A percentile compares a stretch with the other conserved stretches of the same genome.
These are phyloP conservation scores for Alexandromys oeconomus DNA, from an alignment of 2,797 vertebrate genomes.

Conservation along the genomic window DNA sequence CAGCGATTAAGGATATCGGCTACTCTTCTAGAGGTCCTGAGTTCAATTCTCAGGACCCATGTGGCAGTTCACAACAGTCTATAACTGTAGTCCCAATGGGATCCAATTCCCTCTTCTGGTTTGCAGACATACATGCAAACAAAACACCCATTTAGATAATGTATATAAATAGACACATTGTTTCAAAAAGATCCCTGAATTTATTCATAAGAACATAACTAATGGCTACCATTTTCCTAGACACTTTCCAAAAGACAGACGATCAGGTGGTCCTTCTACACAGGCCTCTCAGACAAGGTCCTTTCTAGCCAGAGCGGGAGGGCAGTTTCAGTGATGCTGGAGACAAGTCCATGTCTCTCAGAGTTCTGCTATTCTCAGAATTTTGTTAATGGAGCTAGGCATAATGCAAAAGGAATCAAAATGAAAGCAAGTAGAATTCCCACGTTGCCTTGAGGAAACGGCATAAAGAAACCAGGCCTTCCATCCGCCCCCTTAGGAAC, in stretches of 20 bases:
- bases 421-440: conserved; percentile 65
- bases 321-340: neutral
- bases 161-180: neutral
- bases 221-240: conserved; percentile 1
- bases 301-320: neutral
- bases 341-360: neutral
- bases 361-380: conserved; percentile 10
- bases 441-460: conserved; percentile 69
- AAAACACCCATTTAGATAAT: neutral
- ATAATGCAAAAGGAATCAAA: conserved; percentile 62
- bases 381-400: conserved; percentile 65
- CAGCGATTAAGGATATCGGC: neutral
- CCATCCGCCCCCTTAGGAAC: conserved; percentile 73
- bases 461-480: conserved; percentile 71
- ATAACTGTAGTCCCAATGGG: neutral
- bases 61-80: neutral
- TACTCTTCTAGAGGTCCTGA: neutral
- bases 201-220: neutral
- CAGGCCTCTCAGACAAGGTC: neutral
- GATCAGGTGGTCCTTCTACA: neutral
- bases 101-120: too few relatives aligned
- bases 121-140: neutral
- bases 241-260: neutral
- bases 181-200: neutral
- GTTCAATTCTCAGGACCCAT: neutral